phyloP scores from a whole-genome alignment of 2,113 vertebrate species.

The Bothrops jararaca region DNA sequence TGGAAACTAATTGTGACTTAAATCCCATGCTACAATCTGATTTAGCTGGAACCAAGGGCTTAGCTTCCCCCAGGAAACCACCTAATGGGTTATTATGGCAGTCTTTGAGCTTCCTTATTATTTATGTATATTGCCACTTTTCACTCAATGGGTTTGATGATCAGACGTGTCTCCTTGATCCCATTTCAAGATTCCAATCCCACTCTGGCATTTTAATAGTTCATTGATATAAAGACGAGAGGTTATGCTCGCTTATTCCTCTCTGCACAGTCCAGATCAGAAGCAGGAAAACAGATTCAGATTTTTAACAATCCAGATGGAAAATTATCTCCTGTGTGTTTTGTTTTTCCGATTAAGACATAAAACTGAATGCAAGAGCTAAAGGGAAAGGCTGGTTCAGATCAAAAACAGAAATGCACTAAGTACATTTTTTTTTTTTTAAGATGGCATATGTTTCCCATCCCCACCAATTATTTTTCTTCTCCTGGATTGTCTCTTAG shows the following conservation, averaged over 20 bases:
- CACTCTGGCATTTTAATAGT: neutral
- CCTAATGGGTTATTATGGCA: neutral
- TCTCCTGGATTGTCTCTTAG: neutral
- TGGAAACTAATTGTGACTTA: neutral
- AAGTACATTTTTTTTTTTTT: neutral
- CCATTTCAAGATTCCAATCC: neutral
- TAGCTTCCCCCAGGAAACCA: neutral
- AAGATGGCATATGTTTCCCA: neutral
- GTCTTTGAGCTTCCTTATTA: neutral
- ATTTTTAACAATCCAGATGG: neutral
- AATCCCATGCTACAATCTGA: neutral
- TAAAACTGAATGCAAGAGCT: neutral
- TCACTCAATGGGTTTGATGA: neutral
- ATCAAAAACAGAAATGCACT: neutral
- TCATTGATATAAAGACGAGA: neutral
- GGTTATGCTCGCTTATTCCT: no score
- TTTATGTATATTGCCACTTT: neutral
- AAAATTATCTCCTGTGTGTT: neutral
- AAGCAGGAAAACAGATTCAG: neutral
- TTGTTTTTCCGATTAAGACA: constrained; percentile 4
- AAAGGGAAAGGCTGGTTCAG: neutral
- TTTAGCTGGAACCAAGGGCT: neutral
- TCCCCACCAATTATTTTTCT: neutral
- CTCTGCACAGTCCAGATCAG: neutral
- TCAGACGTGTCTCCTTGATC: neutral